Conservation (phyloP, 2,797 vertebrate species). For the Periophthalmus magnuspinnatus region DNA sequence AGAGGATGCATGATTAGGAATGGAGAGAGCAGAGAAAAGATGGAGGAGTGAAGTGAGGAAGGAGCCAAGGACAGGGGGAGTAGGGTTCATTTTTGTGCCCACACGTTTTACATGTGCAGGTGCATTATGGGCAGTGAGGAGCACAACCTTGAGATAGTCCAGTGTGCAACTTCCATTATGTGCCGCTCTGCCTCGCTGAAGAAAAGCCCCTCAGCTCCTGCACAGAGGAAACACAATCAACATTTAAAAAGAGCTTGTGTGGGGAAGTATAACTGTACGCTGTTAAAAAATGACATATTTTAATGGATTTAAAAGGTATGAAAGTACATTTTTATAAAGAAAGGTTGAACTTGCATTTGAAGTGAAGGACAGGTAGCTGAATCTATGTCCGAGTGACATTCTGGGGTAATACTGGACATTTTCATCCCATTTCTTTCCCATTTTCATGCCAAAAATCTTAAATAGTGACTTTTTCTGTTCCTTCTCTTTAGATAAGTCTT, state of each 20-base stretch:
- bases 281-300: not conserved
- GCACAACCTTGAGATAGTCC: slow-evolving; percentile 48
- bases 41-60: slow-evolving; percentile 21
- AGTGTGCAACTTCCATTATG: slow-evolving; percentile 48
- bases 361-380: not conserved
- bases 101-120: slow-evolving; percentile 36
- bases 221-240: slow-evolving; percentile 14
- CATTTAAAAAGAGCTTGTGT: not conserved
- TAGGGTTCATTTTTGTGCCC: slow-evolving; percentile 45
- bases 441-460: too few relatives aligned
- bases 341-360: not conserved
- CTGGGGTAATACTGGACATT: not conserved
- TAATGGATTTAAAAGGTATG: not conserved
- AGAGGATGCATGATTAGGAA: slow-evolving; percentile 7
- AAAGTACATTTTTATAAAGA: not conserved
- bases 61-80: slow-evolving; percentile 26
- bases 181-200: slow-evolving; percentile 37
- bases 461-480: too few relatives aligned
- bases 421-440: too few relatives aligned
- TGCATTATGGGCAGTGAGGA: slow-evolving; percentile 23
- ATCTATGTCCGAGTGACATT: not conserved
- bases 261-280: not conserved
- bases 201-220: slow-evolving; percentile 28
- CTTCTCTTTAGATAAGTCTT: too few relatives aligned
- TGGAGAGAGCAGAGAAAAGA: slow-evolving; percentile 10